Conservation (phyloP, 2,888 invertebrate species). For the Vesta saturnalis region DNA sequence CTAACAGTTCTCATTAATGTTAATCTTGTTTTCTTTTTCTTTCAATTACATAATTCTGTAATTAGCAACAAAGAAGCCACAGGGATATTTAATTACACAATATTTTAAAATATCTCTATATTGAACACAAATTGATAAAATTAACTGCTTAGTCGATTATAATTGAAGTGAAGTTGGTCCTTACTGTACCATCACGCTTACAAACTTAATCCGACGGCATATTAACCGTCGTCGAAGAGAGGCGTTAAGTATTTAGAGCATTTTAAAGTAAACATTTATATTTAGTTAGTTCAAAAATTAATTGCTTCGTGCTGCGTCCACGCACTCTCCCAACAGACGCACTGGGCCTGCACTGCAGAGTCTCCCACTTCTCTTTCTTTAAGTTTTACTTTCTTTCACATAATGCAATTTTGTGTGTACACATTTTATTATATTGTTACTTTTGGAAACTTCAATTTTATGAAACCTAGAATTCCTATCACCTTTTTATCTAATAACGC, state of each 20-base stretch:
- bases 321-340: conserved; percentile 40
- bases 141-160: too few species aligned
- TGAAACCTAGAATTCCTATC: conserved; percentile 19
- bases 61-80: too few species aligned
- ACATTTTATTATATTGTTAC: background rate
- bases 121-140: too few species aligned
- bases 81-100: too few species aligned
- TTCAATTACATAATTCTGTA: background rate
- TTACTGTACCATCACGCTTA: background rate
- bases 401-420: conserved; percentile 5
- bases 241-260: background rate
- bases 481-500: background rate
- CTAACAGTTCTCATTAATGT: conserved; percentile 2
- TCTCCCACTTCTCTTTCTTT: conserved; percentile 38
- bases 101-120: too few species aligned
- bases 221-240: background rate
- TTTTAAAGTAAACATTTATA: background rate
- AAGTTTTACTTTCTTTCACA: conserved; percentile 24
- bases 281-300: conserved; percentile 16
- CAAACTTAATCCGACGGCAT: conserved; percentile 9
- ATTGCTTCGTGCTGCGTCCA: conserved; percentile 38
- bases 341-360: conserved; percentile 40
- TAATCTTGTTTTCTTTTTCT: background rate
- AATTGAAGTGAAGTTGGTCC: background rate
- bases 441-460: conserved; percentile 8